Percentiles rank a stretch among this genome's conserved stretches.
Conservation (phyloP, 2,888 invertebrate genomes). For the Terebella lapidaria region DNA sequence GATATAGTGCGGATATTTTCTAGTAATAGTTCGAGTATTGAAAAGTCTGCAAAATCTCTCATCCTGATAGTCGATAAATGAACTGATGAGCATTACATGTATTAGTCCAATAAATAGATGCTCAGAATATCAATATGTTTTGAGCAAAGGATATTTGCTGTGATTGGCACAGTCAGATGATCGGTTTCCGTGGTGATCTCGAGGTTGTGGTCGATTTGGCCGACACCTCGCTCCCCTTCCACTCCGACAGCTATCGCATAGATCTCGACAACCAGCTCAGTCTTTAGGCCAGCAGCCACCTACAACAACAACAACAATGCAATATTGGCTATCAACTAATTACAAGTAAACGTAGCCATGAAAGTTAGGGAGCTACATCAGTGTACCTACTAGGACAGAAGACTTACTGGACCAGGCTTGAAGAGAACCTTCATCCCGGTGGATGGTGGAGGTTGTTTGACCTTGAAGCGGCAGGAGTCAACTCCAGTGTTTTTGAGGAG, state of each 20-base stretch:
- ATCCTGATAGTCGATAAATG: no score
- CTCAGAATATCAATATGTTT: no score
- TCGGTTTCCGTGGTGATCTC: constrained; percentile 51
- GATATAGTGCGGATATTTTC: not conserved
- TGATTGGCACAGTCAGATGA: constrained; percentile 43
- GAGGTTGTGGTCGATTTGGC: constrained; percentile 41
- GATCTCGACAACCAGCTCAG: constrained; percentile 43
- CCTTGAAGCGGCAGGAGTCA: constrained; percentile 50
- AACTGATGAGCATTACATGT: no score
- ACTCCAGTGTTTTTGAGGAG: constrained; percentile 49
- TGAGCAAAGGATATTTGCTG: constrained; percentile 47
- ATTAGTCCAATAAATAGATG: no score
- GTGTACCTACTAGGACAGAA: no score
- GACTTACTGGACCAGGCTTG: constrained; percentile 49
- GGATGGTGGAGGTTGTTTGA: constrained; percentile 51
- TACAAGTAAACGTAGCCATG: no score
- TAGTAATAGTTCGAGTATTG: no score
- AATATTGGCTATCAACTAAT: not conserved
- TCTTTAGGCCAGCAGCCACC: constrained; percentile 53
- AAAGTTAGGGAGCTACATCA: no score
- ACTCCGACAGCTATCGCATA: constrained; percentile 51
- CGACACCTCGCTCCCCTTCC: constrained; percentile 42
- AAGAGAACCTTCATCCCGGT: constrained; percentile 49
- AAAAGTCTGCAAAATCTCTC: no score
- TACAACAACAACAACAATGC: constrained; percentile 24